Base-by-base conservation (phyloP, 2,888 invertebrate genomes). In the Dorcus parallelipipedus region DNA sequence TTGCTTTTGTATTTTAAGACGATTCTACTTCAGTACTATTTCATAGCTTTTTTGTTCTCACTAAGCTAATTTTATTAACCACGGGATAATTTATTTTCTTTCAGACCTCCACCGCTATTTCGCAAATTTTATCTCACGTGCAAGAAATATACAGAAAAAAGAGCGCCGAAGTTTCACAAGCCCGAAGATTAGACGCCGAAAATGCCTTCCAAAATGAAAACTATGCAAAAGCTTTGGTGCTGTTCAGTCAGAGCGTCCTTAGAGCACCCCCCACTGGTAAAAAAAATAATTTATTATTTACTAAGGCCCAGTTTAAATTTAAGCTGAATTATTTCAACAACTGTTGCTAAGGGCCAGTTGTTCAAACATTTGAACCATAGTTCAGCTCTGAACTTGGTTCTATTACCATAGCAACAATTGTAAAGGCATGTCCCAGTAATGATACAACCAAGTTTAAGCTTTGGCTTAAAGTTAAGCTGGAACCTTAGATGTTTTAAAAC, bases 201-300 rank as follows among this genome's bases (percentile, higher is more conserved):
- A 76, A 81, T 52, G 80, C 81, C 1, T 77, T 86, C 54, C 75
- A 83, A 51, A 76, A 79, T 1, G 84, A 83, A 1, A 81, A 87
- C 52, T 71, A 80, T 3, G 73, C 80, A 54, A 83, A 81, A 69
- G 87, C 91, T 0, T 75, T 91, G 17, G 76, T 82, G 0, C 76
- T 87, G 1, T 86, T 86, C 58, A 88, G 87, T 73, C 89, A 91
- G 73, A 88, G 89, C 9, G 86, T 93, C 5, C 80, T 91, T 33
- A 81, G 89, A 59, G 89, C 91, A 0, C 90, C 91, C 0, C 76
- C 79, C 65, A 82, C 84, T 67, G 86, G 89, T 87, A 71, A 55
- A 10, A 63, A 39, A 17, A 17, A 17, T 7, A 14, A 6, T 41
- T 41, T 41, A 10, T 41, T 2, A 3, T 41, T 14, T 14, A 14